Evolutionary conservation across 2,888 invertebrate genomes (phyloP).

Genomic region (Zaprionus bogoriensis): DNA sequence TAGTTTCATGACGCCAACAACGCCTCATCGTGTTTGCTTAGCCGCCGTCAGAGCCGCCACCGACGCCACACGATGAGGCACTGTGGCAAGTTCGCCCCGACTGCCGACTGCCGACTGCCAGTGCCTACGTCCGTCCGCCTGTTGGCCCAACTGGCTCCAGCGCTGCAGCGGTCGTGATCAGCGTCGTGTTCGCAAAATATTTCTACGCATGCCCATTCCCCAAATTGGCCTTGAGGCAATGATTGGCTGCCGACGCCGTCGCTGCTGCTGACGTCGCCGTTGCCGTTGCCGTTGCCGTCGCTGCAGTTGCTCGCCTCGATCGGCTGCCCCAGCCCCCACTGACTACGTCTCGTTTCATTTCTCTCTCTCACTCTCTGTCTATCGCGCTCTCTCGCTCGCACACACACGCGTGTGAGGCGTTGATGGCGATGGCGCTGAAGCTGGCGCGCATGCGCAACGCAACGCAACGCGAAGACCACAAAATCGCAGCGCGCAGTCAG

Average conservation of each 20-base stretch:
- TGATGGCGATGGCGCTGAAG: conserved; percentile 78
- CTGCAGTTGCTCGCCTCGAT: too few relatives aligned
- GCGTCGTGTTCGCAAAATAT: conserved; percentile 64
- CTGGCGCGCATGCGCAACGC: conserved; percentile 74
- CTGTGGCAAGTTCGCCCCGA: conserved; percentile 20
- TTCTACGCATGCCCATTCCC: conserved; percentile 63
- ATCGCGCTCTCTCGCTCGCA: conserved; percentile 25
- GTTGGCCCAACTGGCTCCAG: neutral
- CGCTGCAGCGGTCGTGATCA: conserved; percentile 49
- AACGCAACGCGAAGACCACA: conserved; percentile 43
- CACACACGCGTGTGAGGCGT: conserved; percentile 58
- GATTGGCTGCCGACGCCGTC: conserved; percentile 63
- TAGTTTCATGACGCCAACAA: conserved; percentile 81
- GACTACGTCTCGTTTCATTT: conserved; percentile 37
- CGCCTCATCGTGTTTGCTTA: conserved; percentile 81
- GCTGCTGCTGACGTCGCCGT: too few relatives aligned
- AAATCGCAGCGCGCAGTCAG: conserved; percentile 57
- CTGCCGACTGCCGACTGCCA: conserved; percentile 4
- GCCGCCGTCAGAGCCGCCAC: conserved; percentile 79
- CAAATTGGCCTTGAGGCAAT: conserved; percentile 78
- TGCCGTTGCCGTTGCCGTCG: too few relatives aligned
- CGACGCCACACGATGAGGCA: conserved; percentile 60
- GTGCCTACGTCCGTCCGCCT: neutral
- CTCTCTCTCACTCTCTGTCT: conserved; percentile 10
- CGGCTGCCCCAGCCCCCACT: neutral